phyloP scores from a whole-genome alignment of 2,888 invertebrate species.

The Calameuta pallipes region DNA sequence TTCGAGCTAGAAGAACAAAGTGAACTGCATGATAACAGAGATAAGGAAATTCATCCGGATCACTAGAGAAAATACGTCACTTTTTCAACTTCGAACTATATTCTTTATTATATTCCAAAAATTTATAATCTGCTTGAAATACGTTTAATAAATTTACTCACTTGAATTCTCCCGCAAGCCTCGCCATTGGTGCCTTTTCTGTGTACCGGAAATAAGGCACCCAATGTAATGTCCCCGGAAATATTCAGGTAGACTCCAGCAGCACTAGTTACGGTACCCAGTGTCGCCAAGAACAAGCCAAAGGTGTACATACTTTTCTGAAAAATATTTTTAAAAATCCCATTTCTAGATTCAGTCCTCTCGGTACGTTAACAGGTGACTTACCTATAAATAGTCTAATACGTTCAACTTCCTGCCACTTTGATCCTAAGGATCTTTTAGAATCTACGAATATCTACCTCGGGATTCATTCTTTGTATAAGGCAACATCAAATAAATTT shows the following conservation, averaged over 20 bases:
- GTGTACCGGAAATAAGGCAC: constrained; percentile 69
- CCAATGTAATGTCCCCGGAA: constrained; percentile 67
- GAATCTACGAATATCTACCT: not conserved
- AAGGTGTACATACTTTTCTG: constrained; percentile 24
- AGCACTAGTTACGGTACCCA: constrained; percentile 27
- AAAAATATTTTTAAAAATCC: not conserved
- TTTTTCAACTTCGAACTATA: not conserved
- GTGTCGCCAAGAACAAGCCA: constrained; percentile 27
- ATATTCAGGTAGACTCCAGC: constrained; percentile 46
- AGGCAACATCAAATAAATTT: not conserved
- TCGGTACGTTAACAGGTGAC: too few relatives aligned
- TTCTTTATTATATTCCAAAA: not conserved
- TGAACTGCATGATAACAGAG: not conserved
- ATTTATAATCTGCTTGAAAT: not conserved
- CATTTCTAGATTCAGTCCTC: too few relatives aligned
- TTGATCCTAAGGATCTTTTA: not conserved
- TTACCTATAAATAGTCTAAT: not conserved
- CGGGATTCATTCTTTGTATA: not conserved
- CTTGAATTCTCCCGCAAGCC: constrained; percentile 58
- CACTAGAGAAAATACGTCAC: too few relatives aligned
- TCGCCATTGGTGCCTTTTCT: constrained; percentile 53
- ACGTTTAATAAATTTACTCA: constrained; percentile 18
- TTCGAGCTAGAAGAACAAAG: constrained; percentile 54
- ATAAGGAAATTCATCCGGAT: not conserved
- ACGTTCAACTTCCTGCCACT: not conserved